Conservation (phyloP, 2,113 vertebrate species). For the Gorsachius goisagi region DNA sequence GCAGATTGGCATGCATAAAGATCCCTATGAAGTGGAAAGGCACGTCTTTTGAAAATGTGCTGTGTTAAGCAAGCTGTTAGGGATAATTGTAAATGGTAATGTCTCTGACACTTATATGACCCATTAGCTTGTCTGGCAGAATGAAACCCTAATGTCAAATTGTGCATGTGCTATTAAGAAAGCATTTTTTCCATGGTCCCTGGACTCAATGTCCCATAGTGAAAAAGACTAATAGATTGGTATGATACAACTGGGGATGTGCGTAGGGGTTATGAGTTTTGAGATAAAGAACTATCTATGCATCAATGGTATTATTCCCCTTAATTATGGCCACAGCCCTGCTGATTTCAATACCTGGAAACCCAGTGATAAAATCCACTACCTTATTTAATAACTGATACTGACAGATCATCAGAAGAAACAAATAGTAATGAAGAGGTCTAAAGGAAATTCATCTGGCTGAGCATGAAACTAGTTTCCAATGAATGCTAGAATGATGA, state of each 20-base stretch:
- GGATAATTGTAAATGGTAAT: slow-evolving; percentile 34
- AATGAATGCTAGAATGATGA: not conserved
- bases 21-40: not conserved
- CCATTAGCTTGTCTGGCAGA: slow-evolving; percentile 41
- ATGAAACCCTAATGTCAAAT: slow-evolving; percentile 23
- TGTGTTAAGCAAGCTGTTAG: slow-evolving; percentile 24
- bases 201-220: not conserved
- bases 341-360: not conserved
- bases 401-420: slow-evolving; percentile 18
- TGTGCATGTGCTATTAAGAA: slow-evolving; percentile 21
- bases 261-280: not conserved
- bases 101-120: slow-evolving; percentile 23
- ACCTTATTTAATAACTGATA: not conserved
- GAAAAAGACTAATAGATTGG: not conserved
- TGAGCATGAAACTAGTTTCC: not conserved
- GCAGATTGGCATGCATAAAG: not conserved
- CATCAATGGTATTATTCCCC: not conserved
- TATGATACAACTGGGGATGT: not conserved
- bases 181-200: slow-evolving; percentile 1
- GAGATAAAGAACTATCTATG: not conserved
- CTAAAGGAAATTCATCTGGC: not conserved
- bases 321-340: not conserved
- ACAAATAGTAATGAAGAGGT: not conserved
- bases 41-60: not conserved
- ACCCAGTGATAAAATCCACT: not conserved